These are phyloP conservation scores for Arbacia lixula DNA, from an alignment of 53 echinoderm and acorn worm genomes.

Conservation along the genomic window DNA sequence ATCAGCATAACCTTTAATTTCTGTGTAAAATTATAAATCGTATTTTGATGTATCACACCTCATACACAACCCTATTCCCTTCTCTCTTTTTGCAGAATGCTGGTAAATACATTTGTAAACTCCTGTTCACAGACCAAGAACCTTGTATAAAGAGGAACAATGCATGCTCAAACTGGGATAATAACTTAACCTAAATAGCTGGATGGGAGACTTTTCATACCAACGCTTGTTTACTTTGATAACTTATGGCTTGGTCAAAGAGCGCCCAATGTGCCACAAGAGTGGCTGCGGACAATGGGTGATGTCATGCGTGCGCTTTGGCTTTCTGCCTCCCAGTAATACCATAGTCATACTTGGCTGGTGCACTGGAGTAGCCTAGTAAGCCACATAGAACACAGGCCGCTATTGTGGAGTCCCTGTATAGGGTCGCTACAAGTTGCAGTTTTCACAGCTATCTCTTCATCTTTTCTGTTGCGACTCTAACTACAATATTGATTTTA, in stretches of 20 bases:
- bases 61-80: neutral
- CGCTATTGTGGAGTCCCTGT: no score
- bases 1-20: no score
- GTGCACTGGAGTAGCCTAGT: no score
- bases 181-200: conserved; percentile 29
- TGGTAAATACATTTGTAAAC: neutral
- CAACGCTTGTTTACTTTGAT: conserved; percentile 25
- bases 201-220: conserved; percentile 10
- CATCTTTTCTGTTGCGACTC: no score
- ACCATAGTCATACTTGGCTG: no score
- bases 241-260: neutral
- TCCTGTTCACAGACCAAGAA: conserved; percentile 32
- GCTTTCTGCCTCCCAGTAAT: no score
- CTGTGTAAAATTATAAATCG: neutral
- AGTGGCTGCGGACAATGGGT: conserved; percentile 8
- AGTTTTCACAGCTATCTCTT: no score
- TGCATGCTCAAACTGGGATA: conserved; percentile 8
- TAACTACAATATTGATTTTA: no score
- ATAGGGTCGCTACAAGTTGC: no score
- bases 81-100: conserved; percentile 7
- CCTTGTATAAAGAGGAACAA: no score
- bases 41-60: neutral
- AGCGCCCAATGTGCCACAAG: no score
- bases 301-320: conserved; percentile 28
- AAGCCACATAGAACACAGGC: no score